phyloP scores from a whole-genome alignment of 2,113 vertebrate species.

The Cinclus mexicanus region DNA sequence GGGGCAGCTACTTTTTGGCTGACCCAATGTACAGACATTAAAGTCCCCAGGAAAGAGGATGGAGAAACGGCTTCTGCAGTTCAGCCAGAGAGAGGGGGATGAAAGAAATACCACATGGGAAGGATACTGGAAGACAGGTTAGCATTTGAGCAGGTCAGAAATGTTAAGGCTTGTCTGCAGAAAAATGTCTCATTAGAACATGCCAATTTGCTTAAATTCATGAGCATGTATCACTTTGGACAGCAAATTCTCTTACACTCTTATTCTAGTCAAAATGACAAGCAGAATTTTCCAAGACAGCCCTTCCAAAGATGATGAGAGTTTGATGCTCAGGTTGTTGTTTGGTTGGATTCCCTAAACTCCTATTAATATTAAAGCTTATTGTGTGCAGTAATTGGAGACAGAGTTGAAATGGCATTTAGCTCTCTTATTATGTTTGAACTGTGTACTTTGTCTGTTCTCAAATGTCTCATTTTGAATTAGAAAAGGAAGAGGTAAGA shows the following conservation, averaged over 20 bases:
- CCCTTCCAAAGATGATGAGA: not conserved
- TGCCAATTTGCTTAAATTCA: not conserved
- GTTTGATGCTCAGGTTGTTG: not conserved
- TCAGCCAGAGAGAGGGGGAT: not conserved
- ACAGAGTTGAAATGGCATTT: constrained; percentile 3
- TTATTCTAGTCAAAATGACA: not conserved
- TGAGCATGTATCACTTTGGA: not conserved
- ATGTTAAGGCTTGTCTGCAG: not conserved
- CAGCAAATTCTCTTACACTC: not conserved
- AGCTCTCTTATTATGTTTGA: not conserved
- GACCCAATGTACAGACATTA: not conserved
- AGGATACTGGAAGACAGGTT: not conserved
- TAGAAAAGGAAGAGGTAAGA: constrained; percentile 2
- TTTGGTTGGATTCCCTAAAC: not conserved
- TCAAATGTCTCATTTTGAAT: constrained; percentile 43
- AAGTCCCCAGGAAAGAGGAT: not conserved
- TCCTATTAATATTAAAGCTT: not conserved
- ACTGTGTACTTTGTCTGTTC: not conserved
- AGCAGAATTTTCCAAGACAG: not conserved
- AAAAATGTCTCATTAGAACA: not conserved
- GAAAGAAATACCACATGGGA: not conserved
- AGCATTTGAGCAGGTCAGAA: not conserved
- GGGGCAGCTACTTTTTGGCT: not conserved
- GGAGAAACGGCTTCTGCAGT: not conserved
- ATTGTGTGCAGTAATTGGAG: not conserved